Evolutionary conservation across 1,140 invertebrate species (phyloP), one percentile per base, ranked within the genome.

Genomic region (Monomorium pharaonis): DNA sequence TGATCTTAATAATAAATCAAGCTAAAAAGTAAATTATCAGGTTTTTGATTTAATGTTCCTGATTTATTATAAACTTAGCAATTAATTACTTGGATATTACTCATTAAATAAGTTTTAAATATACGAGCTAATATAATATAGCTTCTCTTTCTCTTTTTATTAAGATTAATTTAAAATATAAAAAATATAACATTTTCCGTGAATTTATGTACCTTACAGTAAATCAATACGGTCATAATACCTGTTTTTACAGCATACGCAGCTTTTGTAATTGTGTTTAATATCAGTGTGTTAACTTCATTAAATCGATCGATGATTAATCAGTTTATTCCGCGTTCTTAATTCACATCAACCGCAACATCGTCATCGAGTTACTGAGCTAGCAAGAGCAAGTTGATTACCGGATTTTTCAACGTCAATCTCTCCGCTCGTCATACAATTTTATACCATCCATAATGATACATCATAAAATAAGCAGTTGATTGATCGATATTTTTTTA

Each of bases 261-360:
- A 33, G 30, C 6, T 27, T 18, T 85, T 89, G 84, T 85, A 88
- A 88, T 90, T 86, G 77, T 58, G 44, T 72, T 83, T 70, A 74
- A 67, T 51, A 56, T 62, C 47, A 24, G 44, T 33, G 86, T 83
- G 56, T 67, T 75, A 78, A 87, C 76, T 87, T 85, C 51, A 89
- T 89, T 85, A 80, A 70, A 75, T 84, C 33, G 51, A 60, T 74
- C 58, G 21, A 86, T 51, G 74, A 77, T 76, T 65, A 51, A 65
- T 65, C 49, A 33, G 24, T 44, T 78, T 58, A 44, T 54, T 14
- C 14, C 69, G 58, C 30, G 7, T 63, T 27, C 21, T 30, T 77
- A 33, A 49, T 12, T 84, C 47, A 4, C 33, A 58, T 83, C 16
- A 14, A 44, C 24, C 65, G 49, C 21, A 83, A 72, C 27, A 54